A percentile compares a stretch with the other conserved stretches of the same genome.
Conservation (phyloP, 2,888 invertebrate genomes). For the Notocelia uddmanniana region DNA sequence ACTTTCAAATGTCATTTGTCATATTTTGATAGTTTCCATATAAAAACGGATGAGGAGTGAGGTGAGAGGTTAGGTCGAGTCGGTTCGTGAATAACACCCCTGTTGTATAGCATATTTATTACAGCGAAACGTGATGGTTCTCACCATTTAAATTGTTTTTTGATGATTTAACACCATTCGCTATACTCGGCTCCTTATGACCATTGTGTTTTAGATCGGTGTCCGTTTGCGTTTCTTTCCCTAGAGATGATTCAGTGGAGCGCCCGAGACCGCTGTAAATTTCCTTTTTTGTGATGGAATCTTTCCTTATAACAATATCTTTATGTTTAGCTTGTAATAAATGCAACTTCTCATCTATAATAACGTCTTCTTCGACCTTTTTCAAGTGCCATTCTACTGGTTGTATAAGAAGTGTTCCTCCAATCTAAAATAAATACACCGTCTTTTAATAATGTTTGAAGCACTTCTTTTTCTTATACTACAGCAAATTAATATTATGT, state of each 20-base stretch:
- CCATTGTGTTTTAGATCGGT: conserved; percentile 59
- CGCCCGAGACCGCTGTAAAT: conserved; percentile 50
- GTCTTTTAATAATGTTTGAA: no score
- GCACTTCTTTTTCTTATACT: no score
- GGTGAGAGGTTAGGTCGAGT: no score
- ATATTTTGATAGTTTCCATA: no score
- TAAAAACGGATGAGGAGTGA: no score
- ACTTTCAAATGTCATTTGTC: no score
- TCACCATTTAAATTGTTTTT: conserved; percentile 63
- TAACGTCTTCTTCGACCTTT: conserved; percentile 70
- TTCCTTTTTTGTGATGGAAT: conserved; percentile 58
- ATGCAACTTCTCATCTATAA: conserved; percentile 70
- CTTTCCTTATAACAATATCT: conserved; percentile 63
- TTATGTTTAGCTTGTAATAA: conserved; percentile 69
- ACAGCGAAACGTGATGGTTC: conserved; percentile 31
- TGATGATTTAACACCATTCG: conserved; percentile 53
- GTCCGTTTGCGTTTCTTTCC: conserved; percentile 31
- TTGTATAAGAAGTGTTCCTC: conserved; percentile 85
- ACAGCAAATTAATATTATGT: no score
- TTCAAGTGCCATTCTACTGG: conserved; percentile 86
- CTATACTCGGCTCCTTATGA: conserved; percentile 59
- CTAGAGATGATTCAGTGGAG: conserved; percentile 55
- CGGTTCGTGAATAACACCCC: no score
- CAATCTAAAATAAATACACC: conserved; percentile 69
- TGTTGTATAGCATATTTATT: no score